Base-by-base conservation (phyloP, 1,140 invertebrate species). In the Aphaenogaster ashmeadi region DNA sequence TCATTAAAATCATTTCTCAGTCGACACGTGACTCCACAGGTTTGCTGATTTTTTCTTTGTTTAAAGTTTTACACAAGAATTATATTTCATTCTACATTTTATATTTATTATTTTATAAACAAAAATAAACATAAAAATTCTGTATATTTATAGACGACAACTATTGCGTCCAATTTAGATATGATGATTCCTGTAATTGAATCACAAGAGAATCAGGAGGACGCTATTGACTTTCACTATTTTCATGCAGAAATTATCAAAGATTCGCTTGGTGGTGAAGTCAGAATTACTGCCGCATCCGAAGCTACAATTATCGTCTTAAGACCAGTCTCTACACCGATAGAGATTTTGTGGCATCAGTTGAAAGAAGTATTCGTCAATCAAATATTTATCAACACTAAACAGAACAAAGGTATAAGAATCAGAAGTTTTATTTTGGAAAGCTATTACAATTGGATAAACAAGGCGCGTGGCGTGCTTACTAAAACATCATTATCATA, bases 1-100 rank as follows among this genome's bases (percentile, higher is more conserved):
- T 94, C 94, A 1, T 81, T 96, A 18, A 95, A 93, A 91, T 94
- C 95, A 87, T 94, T 96, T 90, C 88, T 96, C 3, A 93, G 80
- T 13, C 92, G 88, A 81, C 95, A 94, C 91, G 90, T 93, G 66
- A 90, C 88, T 78, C 81, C 91, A 81, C 93, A 95, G 92, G 94
- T 94, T 87, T 91, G 92, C 83, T 67, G 41, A 87, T 54, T 80
- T 89, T 1, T 41, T 66, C n/a, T 67, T 47, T 69, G 38, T 92
- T 86, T 92, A 83, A 89, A 88, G 89, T 89, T 75, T 92, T 44
- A 81, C 83, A 69, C n/a, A 81, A 80, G 8, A 88, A 91, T 85
- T 67, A 87, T 69, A 85, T 88, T 84, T 86, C 77, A 54, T 67
- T 81, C 3, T 78, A 80, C 72, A 81, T 88, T 86, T 81, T 86